These are phyloP conservation scores for Scotopteryx bipunctaria DNA, from an alignment of 2,888 invertebrate species.

Conservation along the genomic window DNA sequence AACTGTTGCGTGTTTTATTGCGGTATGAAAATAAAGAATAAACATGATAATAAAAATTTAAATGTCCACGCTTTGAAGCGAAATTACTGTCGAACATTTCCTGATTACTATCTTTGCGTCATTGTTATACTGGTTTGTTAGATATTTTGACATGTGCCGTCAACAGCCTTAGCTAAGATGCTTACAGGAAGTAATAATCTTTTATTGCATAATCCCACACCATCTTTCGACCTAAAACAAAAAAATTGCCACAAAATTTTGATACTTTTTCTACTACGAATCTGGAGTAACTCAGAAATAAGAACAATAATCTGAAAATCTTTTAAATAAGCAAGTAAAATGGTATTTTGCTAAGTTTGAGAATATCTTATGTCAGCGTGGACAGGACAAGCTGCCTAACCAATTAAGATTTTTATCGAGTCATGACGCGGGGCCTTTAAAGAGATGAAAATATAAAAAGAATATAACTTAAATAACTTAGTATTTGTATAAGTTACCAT, in stretches of 20 bases:
- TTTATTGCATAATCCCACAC: constrained; percentile 13
- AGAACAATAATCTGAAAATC: neutral
- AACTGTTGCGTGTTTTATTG: constrained; percentile 30
- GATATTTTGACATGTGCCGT: constrained; percentile 37
- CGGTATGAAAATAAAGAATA: constrained; percentile 46
- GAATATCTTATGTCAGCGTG: constrained; percentile 45
- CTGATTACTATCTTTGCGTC: constrained; percentile 62
- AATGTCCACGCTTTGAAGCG: constrained; percentile 54
- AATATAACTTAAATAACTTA: neutral
- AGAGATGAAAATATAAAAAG: neutral
- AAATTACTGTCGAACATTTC: constrained; percentile 58
- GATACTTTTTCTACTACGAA: neutral
- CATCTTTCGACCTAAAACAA: constrained; percentile 3
- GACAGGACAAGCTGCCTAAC: constrained; percentile 54
- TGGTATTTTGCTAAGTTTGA: constrained; percentile 41
- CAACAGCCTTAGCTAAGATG: constrained; percentile 32
- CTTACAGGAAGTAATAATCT: constrained; percentile 42
- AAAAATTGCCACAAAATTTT: neutral
- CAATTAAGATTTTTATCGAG: constrained; percentile 71
- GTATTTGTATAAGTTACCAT: too few relatives aligned
- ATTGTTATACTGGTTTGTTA: constrained; percentile 62
- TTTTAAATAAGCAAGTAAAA: constrained; percentile 1
- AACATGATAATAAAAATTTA: constrained; percentile 59
- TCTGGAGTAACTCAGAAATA: neutral
- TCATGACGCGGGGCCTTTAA: constrained; percentile 44